These are phyloP conservation scores for Cylindroiulus punctatus DNA, from an alignment of 2,888 invertebrate species.

Conservation along the genomic window DNA sequence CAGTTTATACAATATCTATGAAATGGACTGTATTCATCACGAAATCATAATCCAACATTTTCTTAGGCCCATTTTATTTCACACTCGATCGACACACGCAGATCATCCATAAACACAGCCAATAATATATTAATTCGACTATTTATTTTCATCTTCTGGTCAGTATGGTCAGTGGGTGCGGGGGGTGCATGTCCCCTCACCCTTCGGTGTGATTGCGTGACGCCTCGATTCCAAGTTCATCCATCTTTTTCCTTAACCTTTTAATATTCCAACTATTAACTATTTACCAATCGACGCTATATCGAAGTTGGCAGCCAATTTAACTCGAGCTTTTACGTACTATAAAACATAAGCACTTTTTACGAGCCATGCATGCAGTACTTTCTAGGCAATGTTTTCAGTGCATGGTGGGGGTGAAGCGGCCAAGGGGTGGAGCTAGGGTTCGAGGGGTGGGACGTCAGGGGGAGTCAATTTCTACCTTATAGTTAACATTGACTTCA, in stretches of 20 bases:
- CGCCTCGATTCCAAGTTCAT: constrained; percentile 23
- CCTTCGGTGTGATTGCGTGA: background rate
- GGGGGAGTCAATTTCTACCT: background rate
- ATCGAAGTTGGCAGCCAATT: constrained; percentile 44
- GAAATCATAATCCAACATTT: background rate
- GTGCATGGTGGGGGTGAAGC: background rate
- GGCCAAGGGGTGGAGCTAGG: background rate
- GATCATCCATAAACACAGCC: background rate
- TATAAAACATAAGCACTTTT: constrained; percentile 31
- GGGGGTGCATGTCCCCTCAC: background rate
- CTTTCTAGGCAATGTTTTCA: background rate
- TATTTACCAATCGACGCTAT: constrained; percentile 45
- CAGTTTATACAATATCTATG: background rate
- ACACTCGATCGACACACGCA: background rate
- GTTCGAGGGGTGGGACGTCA: background rate
- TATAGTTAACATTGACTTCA: constrained; percentile 10
- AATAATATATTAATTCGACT: background rate
- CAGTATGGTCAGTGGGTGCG: background rate
- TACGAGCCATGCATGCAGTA: constrained; percentile 27
- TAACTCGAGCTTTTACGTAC: constrained; percentile 36
- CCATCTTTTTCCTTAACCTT: constrained; percentile 28
- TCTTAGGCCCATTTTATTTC: background rate
- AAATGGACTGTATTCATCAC: constrained; percentile 30
- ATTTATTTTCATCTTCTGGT: background rate
- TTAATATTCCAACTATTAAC: constrained; percentile 27